phyloP scores from a whole-genome alignment of 2,888 invertebrate species.

The Chymomyza fuscimana region DNA sequence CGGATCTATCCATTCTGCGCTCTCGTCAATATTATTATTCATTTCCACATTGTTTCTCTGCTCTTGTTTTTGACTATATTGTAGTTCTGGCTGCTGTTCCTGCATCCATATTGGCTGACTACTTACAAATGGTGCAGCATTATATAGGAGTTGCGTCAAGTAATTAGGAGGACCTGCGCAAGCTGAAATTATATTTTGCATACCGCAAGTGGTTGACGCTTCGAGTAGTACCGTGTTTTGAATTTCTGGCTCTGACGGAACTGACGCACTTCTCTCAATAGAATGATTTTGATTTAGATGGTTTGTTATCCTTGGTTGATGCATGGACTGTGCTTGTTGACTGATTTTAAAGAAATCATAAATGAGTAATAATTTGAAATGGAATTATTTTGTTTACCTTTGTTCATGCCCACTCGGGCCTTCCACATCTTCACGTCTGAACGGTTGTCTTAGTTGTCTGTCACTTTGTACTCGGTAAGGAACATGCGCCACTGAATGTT shows the following conservation, averaged over 20 bases:
- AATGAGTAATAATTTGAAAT: no score
- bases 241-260: neutral
- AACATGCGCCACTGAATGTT: no score
- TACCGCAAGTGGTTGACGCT: neutral
- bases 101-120: neutral
- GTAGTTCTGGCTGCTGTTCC: neutral
- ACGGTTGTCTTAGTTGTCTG: no score
- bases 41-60: no score
- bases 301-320: no score
- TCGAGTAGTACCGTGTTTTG: conserved; percentile 11
- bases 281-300: no score
- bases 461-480: no score
- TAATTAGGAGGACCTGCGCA: conserved; percentile 16
- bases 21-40: neutral
- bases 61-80: neutral
- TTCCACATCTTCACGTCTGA: no score
- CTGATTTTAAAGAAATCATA: no score
- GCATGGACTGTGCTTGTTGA: no score
- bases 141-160: neutral
- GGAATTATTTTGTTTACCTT: no score
- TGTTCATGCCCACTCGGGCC: no score
- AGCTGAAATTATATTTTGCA: conserved; percentile 5
- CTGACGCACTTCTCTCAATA: neutral
- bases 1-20: neutral
- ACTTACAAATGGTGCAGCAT: neutral